phyloP scores from a whole-genome alignment of 2,888 invertebrate genomes.

The Podotricha telesiphe region DNA sequence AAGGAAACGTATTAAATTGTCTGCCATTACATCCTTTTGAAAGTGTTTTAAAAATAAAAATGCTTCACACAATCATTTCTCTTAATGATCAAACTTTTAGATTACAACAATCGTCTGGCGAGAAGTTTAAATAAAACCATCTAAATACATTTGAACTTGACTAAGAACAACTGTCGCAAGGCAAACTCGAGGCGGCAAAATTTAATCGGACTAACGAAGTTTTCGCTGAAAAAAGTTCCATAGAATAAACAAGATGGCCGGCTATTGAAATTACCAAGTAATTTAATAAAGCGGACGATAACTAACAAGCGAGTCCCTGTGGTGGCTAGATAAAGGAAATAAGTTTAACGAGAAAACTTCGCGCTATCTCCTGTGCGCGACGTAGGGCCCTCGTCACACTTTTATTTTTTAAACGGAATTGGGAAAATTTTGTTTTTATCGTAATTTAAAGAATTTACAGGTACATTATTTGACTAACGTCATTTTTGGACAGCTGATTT shows the following conservation, averaged over 20 bases:
- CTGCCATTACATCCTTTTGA: neutral
- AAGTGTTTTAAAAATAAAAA: neutral
- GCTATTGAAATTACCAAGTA: slow-evolving; percentile 77
- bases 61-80: neutral
- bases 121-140: slow-evolving; percentile 17
- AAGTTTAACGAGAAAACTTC: slow-evolving; percentile 74
- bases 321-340: slow-evolving; percentile 72
- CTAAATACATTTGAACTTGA: slow-evolving; percentile 20
- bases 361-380: slow-evolving; percentile 46
- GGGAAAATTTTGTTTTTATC: neutral
- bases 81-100: slow-evolving; percentile 16
- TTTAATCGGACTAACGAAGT: slow-evolving; percentile 36
- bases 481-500: neutral
- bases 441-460: neutral
- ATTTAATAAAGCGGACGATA: slow-evolving; percentile 76
- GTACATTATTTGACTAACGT: neutral
- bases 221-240: slow-evolving; percentile 37
- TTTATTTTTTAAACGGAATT: slow-evolving; percentile 22
- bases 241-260: slow-evolving; percentile 66
- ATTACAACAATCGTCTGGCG: slow-evolving; percentile 14
- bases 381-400: slow-evolving; percentile 42
- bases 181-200: slow-evolving; percentile 33
- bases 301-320: slow-evolving; percentile 58
- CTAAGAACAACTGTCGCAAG: slow-evolving; percentile 31
- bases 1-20: too few relatives aligned